These are phyloP conservation scores for Callithrix jacchus DNA, from an alignment of 2,113 vertebrate genomes.

Conservation along the genomic window DNA sequence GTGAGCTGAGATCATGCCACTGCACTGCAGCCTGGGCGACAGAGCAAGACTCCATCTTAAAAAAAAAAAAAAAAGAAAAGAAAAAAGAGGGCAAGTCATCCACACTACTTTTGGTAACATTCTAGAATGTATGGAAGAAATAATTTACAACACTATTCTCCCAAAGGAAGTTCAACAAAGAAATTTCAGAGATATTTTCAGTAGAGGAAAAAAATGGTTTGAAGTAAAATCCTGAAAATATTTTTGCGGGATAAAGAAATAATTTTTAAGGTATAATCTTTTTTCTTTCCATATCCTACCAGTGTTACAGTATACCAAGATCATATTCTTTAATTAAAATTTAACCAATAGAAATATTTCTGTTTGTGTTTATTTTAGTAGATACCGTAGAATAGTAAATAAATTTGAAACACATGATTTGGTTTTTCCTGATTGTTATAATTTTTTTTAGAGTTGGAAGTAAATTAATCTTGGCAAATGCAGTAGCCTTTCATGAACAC, in stretches of 20 bases:
- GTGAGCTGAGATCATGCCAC: no score
- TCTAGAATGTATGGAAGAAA: neutral
- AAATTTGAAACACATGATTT: neutral
- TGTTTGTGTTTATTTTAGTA: neutral
- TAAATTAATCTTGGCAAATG: neutral
- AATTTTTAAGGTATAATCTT: neutral
- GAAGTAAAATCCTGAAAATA: slow-evolving; percentile 25
- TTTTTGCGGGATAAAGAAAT: neutral
- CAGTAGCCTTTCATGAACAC: neutral
- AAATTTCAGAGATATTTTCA: slow-evolving; percentile 26
- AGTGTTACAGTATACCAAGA: neutral
- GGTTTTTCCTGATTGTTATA: neutral
- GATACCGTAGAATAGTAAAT: neutral
- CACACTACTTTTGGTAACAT: neutral
- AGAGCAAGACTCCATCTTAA: no score
- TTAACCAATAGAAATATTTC: neutral
- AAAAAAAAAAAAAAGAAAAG: neutral
- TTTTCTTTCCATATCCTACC: neutral
- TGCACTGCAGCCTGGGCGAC: no score
- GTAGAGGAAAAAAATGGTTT: neutral
- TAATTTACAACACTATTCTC: neutral
- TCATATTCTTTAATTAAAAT: neutral
- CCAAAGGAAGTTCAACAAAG: neutral
- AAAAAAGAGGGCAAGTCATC: neutral
- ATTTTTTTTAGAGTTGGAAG: neutral